Base-by-base conservation (phyloP, 2,113 vertebrate species). In the Hemiprocne comata region DNA sequence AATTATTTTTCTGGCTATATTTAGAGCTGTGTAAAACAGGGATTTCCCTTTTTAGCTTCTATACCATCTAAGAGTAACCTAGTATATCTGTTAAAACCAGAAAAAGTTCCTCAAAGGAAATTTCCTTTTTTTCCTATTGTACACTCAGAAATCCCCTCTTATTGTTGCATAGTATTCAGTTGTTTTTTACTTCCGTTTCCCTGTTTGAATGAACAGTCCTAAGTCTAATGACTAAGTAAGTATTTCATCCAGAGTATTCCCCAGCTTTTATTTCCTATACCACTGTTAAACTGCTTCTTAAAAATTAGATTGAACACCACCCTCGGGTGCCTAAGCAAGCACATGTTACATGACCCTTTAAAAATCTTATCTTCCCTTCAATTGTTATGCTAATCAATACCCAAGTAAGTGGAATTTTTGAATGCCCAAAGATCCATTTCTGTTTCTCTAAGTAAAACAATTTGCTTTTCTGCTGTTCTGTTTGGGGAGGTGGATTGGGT, bases 1-100 rank as follows among this genome's bases (percentile, higher is more conserved):
- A 75, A 57, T 66, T 88, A 24, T 53, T 90, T 92, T 95, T 55
- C 61, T 74, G 75, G 61, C 40, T 89, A 61, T 78, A 84, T 94
- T 94, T 90, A 92, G 31, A 85, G 70, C 44, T 0, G 1, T 40
- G 25, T 79, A 57, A 92, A 92, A 48, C 50, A 75, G 57, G 83
- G 93, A 81, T 93, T 95, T 89, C 86, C 94, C 93, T 90, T 93
- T 87, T 70, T 89, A 73, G 80, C 90, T 34, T 33, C 50, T 55
- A 23, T 54, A 44, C 29, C 78, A 34, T 92, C 79, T 78, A 66
- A 57, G 19, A 69, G 88, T 90, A 94, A 90, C 88, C 84, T 78
- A 81, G 78, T 84, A 89, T 75, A 50, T 65, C 88, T 67, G 48
- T 80, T 96, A 72, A 86, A 87, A 94, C 6, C 57, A 89, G 70